These are phyloP conservation scores for Trichonephila clavipes DNA, from an alignment of 1,140 invertebrate genomes.

Conservation along the genomic window DNA sequence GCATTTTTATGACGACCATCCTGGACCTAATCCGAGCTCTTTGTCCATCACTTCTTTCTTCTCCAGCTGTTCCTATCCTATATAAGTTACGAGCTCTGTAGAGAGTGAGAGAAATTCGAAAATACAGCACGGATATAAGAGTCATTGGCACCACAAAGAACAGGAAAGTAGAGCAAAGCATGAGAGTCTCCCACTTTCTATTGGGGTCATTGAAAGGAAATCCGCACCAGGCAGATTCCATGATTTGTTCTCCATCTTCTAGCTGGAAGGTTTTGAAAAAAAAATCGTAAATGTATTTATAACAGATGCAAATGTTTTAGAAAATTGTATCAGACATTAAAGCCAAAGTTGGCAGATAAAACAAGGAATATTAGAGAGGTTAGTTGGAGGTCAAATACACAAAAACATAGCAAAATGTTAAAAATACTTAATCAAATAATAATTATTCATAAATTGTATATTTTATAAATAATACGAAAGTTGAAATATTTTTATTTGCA, in stretches of 20 bases:
- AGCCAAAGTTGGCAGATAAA: too few relatives aligned
- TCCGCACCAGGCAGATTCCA: conserved; percentile 80
- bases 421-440: too few relatives aligned
- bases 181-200: conserved; percentile 78
- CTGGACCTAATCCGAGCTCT: conserved; percentile 76
- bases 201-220: conserved; percentile 79
- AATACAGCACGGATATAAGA: conserved; percentile 77
- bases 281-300: too few relatives aligned
- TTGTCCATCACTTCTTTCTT: conserved; percentile 36
- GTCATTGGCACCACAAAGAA: conserved; percentile 78
- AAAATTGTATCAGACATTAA: too few relatives aligned
- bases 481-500: too few relatives aligned
- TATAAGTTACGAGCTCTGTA: conserved; percentile 75
- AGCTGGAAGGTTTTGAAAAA: neutral
- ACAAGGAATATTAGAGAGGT: too few relatives aligned
- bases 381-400: too few relatives aligned
- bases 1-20: conserved; percentile 78
- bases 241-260: conserved; percentile 75
- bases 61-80: conserved; percentile 10
- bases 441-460: too few relatives aligned
- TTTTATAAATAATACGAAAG: too few relatives aligned
- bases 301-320: too few relatives aligned
- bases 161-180: conserved; percentile 81
- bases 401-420: too few relatives aligned
- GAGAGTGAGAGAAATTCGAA: conserved; percentile 77